Evolutionary conservation across 2,113 vertebrate species (phyloP).

Genomic region (Hippolais icterina): DNA sequence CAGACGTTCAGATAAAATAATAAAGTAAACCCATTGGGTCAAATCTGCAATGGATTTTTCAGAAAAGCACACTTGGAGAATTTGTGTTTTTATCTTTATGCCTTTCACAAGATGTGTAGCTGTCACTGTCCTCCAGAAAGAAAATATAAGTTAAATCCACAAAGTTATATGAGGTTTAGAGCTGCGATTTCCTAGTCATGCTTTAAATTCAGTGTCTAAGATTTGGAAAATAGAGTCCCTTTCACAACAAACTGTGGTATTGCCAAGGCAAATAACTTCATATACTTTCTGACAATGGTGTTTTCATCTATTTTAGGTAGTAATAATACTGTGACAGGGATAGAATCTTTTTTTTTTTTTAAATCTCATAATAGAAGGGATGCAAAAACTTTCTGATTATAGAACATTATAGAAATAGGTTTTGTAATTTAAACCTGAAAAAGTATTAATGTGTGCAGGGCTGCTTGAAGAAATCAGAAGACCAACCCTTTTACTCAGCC

Average conservation of each 20-base stretch:
- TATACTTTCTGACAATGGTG: background rate
- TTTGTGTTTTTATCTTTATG: background rate
- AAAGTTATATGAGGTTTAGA: background rate
- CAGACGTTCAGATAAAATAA: background rate
- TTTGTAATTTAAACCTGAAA: background rate
- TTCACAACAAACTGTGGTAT: background rate
- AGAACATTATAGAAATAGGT: background rate
- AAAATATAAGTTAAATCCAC: background rate
- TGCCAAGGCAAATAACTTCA: background rate
- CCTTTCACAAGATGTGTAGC: background rate
- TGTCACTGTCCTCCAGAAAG: background rate
- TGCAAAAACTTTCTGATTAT: background rate
- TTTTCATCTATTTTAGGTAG: background rate
- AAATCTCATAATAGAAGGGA: background rate
- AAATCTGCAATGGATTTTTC: background rate
- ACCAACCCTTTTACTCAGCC: background rate
- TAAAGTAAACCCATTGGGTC: background rate
- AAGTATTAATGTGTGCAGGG: background rate
- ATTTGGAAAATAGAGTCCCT: background rate
- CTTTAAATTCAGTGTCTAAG: background rate
- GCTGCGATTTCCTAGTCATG: background rate
- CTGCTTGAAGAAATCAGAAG: background rate
- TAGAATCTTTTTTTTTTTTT: background rate
- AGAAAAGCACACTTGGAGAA: background rate
- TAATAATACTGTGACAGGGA: background rate